phyloP scores from a whole-genome alignment of 2,113 vertebrate genomes.

The Leptobrachium leishanense region DNA sequence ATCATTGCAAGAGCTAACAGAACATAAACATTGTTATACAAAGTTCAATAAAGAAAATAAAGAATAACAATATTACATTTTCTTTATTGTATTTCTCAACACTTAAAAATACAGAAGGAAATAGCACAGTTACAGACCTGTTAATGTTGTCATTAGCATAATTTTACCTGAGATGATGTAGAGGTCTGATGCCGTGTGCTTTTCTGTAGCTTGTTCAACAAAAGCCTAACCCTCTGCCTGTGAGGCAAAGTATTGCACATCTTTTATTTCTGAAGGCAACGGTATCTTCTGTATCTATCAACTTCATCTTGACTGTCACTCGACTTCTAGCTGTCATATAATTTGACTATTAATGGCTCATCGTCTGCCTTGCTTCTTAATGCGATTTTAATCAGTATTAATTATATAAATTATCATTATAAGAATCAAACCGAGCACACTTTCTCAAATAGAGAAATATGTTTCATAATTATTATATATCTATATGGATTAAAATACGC shows the following conservation, averaged over 20 bases:
- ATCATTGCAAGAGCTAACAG: conserved; percentile 58
- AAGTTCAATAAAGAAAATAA: background rate
- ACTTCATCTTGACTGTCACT: background rate
- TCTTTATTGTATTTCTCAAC: background rate
- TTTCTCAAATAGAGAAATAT: too few relatives aligned
- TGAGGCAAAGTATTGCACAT: background rate
- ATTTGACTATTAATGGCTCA: too few relatives aligned
- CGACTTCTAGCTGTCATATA: too few relatives aligned
- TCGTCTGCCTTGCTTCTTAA: too few relatives aligned
- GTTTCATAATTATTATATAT: too few relatives aligned
- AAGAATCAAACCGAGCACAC: too few relatives aligned
- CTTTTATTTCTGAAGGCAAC: background rate
- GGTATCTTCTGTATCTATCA: background rate
- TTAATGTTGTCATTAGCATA: background rate
- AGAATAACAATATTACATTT: background rate
- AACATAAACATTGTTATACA: conserved; percentile 14
- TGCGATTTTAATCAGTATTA: too few relatives aligned
- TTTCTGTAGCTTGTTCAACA: background rate
- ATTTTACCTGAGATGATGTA: background rate
- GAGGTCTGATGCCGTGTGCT: background rate
- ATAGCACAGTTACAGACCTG: background rate
- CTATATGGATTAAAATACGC: too few relatives aligned
- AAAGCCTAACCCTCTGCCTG: background rate
- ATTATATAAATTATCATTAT: too few relatives aligned
- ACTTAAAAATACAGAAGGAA: background rate